Base-by-base conservation (phyloP, 2,888 invertebrate genomes). In the Tinea trinotella region DNA sequence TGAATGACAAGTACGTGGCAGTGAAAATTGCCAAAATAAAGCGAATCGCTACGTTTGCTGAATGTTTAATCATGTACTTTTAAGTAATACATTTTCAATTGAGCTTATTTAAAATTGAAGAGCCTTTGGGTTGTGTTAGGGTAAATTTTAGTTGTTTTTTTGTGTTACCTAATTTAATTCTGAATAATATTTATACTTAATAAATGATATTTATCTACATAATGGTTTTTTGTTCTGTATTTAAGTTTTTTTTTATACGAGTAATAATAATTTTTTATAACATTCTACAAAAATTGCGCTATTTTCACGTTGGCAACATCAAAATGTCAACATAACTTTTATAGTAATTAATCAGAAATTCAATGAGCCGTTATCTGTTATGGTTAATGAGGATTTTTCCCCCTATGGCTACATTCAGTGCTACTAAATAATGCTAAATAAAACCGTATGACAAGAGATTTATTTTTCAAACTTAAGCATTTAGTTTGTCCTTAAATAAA, bases 331-430 rank as follows among this genome's bases (percentile, higher is more conserved):
- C 67, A 68, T 67, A 70, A 69, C 65, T 76, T 71, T 71, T 65
- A 67, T 72, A 65, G 73, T 74, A 80, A 85, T 85, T 84, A 84
- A 82, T 85, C 85, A 84, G 74, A 63, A 71, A 81, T 81, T 78
- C 83, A 84, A 84, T 84, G 85, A 85, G 84, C 80, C 84, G 74
- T 82, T 75, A 70, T 53, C 18, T n/a, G 34, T 52, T 36, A 35
- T 18, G 52, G 36, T 35, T 35, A 52, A 52, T 52, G 17, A 52
- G n/a, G 34, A 52, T n/a, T 24, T 4, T 48, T 18, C 24, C 24
- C 50, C 50, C 12, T n/a, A 24, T 50, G 50, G 50, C 17, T 18
- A 50, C 30, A 30, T n/a, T 30, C 30, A 4, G 30, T n/a, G 30
- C 7, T 30, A 30, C 30, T n/a, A n/a, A n/a, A n/a, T n/a, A n/a